Conservation (phyloP, 2,888 invertebrate genomes). For the Calephelis perditalis region DNA sequence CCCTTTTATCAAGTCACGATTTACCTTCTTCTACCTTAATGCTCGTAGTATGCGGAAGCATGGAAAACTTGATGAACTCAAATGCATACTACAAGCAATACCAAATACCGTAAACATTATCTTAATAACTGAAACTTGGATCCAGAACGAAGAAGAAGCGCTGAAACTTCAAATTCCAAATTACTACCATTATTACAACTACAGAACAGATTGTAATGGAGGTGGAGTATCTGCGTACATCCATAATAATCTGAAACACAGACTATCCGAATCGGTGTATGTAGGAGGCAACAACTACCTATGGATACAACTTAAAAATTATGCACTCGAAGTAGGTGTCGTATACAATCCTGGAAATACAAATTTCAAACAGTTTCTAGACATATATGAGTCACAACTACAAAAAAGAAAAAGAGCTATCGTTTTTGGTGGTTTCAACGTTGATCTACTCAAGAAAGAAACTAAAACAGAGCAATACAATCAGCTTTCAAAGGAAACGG, state of each 20-base stretch:
- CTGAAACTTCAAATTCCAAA: slow-evolving; percentile 9
- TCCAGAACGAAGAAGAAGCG: slow-evolving; percentile 13
- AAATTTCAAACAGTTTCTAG: slow-evolving; percentile 24
- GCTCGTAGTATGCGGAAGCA: slow-evolving; percentile 17
- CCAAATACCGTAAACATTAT: slow-evolving; percentile 12
- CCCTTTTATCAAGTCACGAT: slow-evolving; percentile 12
- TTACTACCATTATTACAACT: slow-evolving; percentile 16
- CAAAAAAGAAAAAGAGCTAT: slow-evolving; percentile 25
- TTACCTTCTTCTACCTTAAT: slow-evolving; percentile 17
- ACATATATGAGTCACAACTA: slow-evolving; percentile 24
- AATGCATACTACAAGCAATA: slow-evolving; percentile 14
- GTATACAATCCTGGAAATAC: slow-evolving; percentile 30
- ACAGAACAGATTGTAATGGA: slow-evolving; percentile 18
- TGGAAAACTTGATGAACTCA: slow-evolving; percentile 16
- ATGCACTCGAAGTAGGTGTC: slow-evolving; percentile 26
- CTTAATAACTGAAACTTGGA: slow-evolving; percentile 20
- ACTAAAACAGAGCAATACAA: too few species aligned
- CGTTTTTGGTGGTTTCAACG: slow-evolving; percentile 29
- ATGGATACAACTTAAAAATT: slow-evolving; percentile 29
- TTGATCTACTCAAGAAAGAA: slow-evolving; percentile 25
- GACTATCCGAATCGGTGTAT: slow-evolving; percentile 20
- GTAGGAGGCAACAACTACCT: slow-evolving; percentile 28
- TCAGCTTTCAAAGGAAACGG: too few species aligned
- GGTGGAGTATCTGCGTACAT: slow-evolving; percentile 22
- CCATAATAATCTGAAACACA: slow-evolving; percentile 20